phyloP scores from a whole-genome alignment of 2,888 invertebrate genomes.

The Dorcus hopei region DNA sequence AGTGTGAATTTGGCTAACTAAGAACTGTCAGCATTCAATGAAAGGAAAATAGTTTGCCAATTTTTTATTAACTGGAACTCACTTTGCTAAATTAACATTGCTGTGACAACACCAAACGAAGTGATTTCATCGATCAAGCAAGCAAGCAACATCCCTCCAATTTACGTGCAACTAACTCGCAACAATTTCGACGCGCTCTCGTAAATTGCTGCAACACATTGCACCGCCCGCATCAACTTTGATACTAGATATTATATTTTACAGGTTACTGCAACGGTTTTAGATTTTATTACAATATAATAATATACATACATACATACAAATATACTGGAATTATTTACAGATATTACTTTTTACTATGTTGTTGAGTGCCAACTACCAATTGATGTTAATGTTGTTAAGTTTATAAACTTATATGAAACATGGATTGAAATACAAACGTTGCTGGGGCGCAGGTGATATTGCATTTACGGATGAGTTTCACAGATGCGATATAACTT shows the following conservation, averaged over 20 bases:
- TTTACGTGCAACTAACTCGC: no score
- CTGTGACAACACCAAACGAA: no score
- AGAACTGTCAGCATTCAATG: no score
- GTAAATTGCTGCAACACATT: slow-evolving; percentile 15
- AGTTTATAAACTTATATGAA: slow-evolving; percentile 24
- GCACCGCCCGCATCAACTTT: slow-evolving; percentile 22
- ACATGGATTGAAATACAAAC: background rate
- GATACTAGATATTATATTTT: slow-evolving; percentile 30
- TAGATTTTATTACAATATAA: slow-evolving; percentile 25
- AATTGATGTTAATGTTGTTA: slow-evolving; percentile 37
- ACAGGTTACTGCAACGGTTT: slow-evolving; percentile 29
- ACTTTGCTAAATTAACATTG: no score
- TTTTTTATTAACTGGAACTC: no score
- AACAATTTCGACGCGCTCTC: no score
- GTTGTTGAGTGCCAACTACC: slow-evolving; percentile 50
- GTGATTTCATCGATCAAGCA: no score
- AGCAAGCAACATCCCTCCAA: no score
- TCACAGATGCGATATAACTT: background rate
- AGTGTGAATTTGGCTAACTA: no score
- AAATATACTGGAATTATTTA: slow-evolving; percentile 38
- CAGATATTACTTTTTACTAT: slow-evolving; percentile 35
- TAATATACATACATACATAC: slow-evolving; percentile 23
- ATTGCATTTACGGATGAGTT: background rate
- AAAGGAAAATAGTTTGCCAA: no score
- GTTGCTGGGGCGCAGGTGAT: slow-evolving; percentile 1